Base-by-base conservation (phyloP, 2,797 vertebrate genomes). In the Vireo griseus region DNA sequence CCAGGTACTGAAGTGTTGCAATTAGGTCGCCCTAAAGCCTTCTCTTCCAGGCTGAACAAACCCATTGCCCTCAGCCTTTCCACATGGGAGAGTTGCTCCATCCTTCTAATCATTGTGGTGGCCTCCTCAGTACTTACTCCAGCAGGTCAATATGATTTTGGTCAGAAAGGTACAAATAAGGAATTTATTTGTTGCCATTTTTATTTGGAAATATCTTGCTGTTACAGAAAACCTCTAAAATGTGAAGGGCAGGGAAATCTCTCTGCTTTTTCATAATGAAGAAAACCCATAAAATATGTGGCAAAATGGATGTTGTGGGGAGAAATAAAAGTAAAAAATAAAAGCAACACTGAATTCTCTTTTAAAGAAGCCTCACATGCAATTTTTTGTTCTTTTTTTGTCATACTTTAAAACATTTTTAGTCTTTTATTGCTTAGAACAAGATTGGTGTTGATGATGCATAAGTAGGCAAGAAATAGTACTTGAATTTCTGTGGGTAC, bases 201-300 rank as follows among this genome's bases (percentile, higher is more conserved):
- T 77, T 33, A 7, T 71, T 71, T 67, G 16, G 4, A 2, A 40
- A 14, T 71, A 55, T 16, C 15, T 75, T 72, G 14, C 2, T 66
- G 5, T 24, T 83, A 11, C 5, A 10, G 7, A 28, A 50, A 80
- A 59, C 5, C 7, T 40, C 14, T 52, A 40, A 85, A 65, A 47
- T 1, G 0, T 39, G 2, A 8, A 22, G 4, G 10, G 2, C 5
- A 37, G 12, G 10, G 10, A 19, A 88, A 66, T 1, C 3, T 88
- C 4, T 76, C 3, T 4, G 9, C 20, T 65, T 45, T 39, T 55
- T 40, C 11, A 48, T 48, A 29, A 83, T 26, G 6, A 50, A 33
- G 22, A 11, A 86, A 50, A 7, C 1, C 2, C 4, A 37, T 7
- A 50, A 77, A 67, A 61, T 28, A 5, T 11, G 0, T 55, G 14